A percentile compares a stretch with the other conserved stretches of the same genome.
These are phyloP conservation scores for Troides oblongomaculatus DNA, from an alignment of 2,888 invertebrate species.

Conservation along the genomic window DNA sequence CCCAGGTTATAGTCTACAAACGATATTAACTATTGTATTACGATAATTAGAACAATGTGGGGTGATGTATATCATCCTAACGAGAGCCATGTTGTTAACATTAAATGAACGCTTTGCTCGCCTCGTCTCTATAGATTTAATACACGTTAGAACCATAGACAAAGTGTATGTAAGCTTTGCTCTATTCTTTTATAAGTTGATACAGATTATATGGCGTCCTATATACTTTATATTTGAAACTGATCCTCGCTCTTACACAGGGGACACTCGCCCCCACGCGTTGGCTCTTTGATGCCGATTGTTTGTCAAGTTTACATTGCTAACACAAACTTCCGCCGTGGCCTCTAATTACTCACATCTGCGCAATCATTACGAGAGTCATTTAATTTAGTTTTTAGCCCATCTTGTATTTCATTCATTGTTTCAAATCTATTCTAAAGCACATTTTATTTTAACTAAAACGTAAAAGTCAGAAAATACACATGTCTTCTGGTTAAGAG, in stretches of 20 bases:
- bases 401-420: not conserved
- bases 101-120: too few relatives aligned
- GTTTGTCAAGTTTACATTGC: slow-evolving; percentile 19
- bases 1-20: too few relatives aligned
- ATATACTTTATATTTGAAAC: not conserved
- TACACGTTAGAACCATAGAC: not conserved
- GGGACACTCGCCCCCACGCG: not conserved
- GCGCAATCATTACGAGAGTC: not conserved
- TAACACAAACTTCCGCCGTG: slow-evolving; percentile 17
- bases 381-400: not conserved
- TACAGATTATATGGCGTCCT: not conserved
- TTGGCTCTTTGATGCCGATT: slow-evolving; percentile 4
- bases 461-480: too few relatives aligned
- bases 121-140: too few relatives aligned
- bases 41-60: too few relatives aligned
- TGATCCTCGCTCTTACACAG: not conserved
- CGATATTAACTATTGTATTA: too few relatives aligned
- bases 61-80: too few relatives aligned
- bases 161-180: not conserved
- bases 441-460: too few relatives aligned
- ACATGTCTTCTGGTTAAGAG: too few relatives aligned
- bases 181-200: not conserved
- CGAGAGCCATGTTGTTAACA: too few relatives aligned
- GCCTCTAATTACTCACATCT: slow-evolving; percentile 18
- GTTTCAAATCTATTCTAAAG: not conserved